phyloP scores from a whole-genome alignment of 2,888 invertebrate genomes.

The Drosophila mayaguana region DNA sequence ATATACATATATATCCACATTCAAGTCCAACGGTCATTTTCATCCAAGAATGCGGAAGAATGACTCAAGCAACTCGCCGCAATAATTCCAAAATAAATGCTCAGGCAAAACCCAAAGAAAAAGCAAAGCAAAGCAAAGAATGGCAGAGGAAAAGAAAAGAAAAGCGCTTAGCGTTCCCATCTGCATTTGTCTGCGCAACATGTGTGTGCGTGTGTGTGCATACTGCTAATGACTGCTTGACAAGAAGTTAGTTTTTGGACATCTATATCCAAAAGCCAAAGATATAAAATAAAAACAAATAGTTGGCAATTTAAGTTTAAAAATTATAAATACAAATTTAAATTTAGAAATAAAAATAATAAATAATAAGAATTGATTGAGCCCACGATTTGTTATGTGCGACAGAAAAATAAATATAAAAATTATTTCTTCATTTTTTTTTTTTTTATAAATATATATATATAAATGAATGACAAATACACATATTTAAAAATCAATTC shows the following conservation, averaged over 20 bases:
- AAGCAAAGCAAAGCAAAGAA: constrained; percentile 3
- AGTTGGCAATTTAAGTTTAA: no score
- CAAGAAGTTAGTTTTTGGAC: constrained; percentile 12
- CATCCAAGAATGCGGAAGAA: constrained; percentile 82
- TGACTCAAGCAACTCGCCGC: constrained; percentile 79
- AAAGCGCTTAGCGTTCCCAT: constrained; percentile 71
- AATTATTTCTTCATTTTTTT: no score
- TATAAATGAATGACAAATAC: no score
- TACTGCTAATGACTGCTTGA: constrained; percentile 18
- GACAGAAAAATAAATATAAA: no score
- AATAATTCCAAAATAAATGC: constrained; percentile 83
- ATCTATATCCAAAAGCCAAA: neutral
- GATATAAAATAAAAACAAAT: no score
- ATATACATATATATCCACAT: neutral
- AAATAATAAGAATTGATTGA: no score
- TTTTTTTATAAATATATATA: no score
- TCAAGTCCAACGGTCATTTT: constrained; percentile 78
- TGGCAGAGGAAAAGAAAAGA: constrained; percentile 33
- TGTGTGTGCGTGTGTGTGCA: constrained; percentile 18
- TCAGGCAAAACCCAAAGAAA: constrained; percentile 50
- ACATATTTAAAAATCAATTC: no score
- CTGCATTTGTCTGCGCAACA: constrained; percentile 33
- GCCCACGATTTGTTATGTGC: no score
- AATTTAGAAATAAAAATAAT: no score
- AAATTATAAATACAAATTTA: no score